phyloP scores from a whole-genome alignment of 2,888 invertebrate genomes.

The Xestobium rufovillosum region DNA sequence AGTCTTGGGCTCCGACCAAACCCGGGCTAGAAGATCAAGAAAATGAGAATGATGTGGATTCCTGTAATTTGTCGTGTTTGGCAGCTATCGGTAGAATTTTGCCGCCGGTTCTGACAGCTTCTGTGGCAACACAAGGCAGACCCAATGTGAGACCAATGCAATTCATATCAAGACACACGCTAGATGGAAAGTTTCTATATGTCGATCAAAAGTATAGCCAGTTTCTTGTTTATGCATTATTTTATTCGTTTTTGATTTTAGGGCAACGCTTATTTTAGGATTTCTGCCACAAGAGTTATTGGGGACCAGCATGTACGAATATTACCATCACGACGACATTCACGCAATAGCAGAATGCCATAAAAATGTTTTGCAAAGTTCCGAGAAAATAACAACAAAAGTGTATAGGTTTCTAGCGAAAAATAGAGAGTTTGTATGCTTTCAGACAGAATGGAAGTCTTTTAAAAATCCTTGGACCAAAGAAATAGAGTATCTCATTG shows the following conservation, averaged over 20 bases:
- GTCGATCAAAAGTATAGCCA: conserved; percentile 75
- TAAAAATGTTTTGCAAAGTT: conserved; percentile 64
- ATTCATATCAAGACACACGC: conserved; percentile 77
- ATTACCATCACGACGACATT: conserved; percentile 77
- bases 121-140: conserved; percentile 33
- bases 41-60: conserved; percentile 51
- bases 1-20: conserved; percentile 83
- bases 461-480: conserved; percentile 95
- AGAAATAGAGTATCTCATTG: conserved; percentile 84
- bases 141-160: conserved; percentile 57
- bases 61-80: conserved; percentile 73
- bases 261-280: conserved; percentile 81
- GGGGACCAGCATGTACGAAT: conserved; percentile 90
- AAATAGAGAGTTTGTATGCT: conserved; percentile 61
- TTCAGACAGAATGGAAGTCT: conserved; percentile 81
- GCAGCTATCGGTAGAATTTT: conserved; percentile 80
- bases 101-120: conserved; percentile 49
- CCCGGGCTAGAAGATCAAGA: conserved; percentile 62
- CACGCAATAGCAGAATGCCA: conserved; percentile 74
- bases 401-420: conserved; percentile 75
- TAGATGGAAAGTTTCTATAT: conserved; percentile 88
- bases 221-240: not conserved
- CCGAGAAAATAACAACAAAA: conserved; percentile 57
- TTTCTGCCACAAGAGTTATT: conserved; percentile 89
- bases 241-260: conserved; percentile 38